A percentile compares a stretch with the other conserved stretches of the same genome.
Conservation (phyloP, 2,888 invertebrate genomes). For the Ophraella communa region DNA sequence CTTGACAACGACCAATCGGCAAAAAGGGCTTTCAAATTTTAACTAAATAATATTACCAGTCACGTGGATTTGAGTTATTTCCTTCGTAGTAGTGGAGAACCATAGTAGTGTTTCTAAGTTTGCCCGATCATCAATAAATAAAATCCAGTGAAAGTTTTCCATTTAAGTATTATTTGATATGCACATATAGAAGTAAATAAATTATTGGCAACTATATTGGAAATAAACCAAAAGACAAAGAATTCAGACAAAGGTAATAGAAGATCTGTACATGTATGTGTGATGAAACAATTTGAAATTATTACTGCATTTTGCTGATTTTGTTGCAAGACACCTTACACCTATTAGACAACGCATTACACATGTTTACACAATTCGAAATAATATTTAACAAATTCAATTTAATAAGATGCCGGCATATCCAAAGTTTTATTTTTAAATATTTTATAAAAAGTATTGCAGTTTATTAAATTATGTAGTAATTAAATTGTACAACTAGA, state of each 20-base stretch:
- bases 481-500: background rate
- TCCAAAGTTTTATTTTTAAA: too few species aligned
- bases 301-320: background rate
- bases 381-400: too few species aligned
- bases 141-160: background rate
- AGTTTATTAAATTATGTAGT: too few species aligned
- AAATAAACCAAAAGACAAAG: background rate
- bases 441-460: too few species aligned
- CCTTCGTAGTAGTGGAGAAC: background rate
- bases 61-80: constrained; percentile 6
- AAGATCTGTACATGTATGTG: background rate
- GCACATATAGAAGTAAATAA: too few species aligned
- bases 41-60: constrained; percentile 5
- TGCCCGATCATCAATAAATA: background rate
- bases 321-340: too few species aligned
- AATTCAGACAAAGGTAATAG: background rate
- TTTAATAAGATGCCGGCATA: too few species aligned
- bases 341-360: too few species aligned
- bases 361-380: too few species aligned
- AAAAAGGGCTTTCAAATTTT: constrained; percentile 1
- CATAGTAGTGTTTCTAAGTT: background rate
- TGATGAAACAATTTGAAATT: background rate
- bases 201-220: too few species aligned
- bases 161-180: too few species aligned
- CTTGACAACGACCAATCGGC: constrained; percentile 4